phyloP scores from a whole-genome alignment of 2,797 vertebrate genomes.

The Liparis tanakae region DNA sequence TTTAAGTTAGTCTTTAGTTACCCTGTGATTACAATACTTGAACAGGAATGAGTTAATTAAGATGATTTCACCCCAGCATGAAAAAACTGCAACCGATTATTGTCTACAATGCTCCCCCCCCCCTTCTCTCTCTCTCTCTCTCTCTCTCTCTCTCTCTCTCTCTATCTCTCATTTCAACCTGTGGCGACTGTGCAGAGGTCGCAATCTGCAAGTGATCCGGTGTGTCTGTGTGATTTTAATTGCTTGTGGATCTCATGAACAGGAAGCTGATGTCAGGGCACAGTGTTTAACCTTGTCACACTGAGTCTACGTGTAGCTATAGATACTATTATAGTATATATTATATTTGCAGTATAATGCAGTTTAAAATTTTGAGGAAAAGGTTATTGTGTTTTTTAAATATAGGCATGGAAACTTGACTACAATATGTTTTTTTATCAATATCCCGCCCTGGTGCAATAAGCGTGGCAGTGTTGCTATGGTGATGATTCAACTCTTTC shows the following conservation, averaged over 20 bases:
- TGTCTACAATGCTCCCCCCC: constrained; percentile 15
- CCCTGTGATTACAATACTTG: no score
- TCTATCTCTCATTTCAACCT: constrained; percentile 19
- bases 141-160: constrained; percentile 5
- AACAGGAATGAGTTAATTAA: no score
- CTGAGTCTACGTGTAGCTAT: constrained; percentile 1
- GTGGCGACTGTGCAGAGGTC: constrained; percentile 50
- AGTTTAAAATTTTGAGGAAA: not conserved
- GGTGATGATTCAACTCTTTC: not conserved
- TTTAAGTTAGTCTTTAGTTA: no score
- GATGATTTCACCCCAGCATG: constrained; percentile 36
- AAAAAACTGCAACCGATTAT: constrained; percentile 40
- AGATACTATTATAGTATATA: not conserved
- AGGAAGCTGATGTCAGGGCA: constrained; percentile 51
- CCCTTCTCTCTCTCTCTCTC: not conserved
- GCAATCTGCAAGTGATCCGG: constrained; percentile 36
- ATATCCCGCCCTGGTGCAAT: not conserved
- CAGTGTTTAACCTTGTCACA: constrained; percentile 57
- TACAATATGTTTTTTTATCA: not conserved
- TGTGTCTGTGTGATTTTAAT: constrained; percentile 46
- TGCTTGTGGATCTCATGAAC: constrained; percentile 48
- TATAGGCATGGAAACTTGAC: not conserved
- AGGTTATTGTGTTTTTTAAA: not conserved
- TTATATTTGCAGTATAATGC: not conserved
- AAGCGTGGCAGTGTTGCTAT: not conserved